Evolutionary conservation across 2,888 invertebrate genomes (phyloP).

Genomic region (Chaetogeoica ovagalla): DNA sequence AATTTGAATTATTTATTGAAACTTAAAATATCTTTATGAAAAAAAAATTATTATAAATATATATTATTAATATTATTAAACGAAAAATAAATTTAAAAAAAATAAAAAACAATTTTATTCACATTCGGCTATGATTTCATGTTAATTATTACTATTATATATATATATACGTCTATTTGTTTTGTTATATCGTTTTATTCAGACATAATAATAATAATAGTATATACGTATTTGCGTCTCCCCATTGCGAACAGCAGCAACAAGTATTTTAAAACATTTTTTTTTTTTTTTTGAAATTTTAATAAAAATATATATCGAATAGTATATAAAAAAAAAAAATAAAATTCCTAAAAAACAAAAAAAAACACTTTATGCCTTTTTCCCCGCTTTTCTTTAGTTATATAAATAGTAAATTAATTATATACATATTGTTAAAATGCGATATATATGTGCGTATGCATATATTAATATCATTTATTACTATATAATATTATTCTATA

Average conservation of each 20-base stretch:
- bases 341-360: background rate
- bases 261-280: background rate
- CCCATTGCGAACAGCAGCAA: background rate
- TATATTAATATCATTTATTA: too few relatives aligned
- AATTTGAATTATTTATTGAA: constrained; percentile 31
- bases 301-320: background rate
- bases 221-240: too few relatives aligned
- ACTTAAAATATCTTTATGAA: constrained; percentile 31
- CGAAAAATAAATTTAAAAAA: background rate
- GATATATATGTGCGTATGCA: too few relatives aligned
- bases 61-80: background rate
- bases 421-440: too few relatives aligned
- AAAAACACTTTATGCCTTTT: background rate
- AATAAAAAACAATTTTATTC: background rate
- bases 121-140: too few relatives aligned
- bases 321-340: background rate
- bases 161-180: too few relatives aligned
- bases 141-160: too few relatives aligned
- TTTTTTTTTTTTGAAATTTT: too few relatives aligned
- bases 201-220: too few relatives aligned
- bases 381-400: background rate
- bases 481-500: too few relatives aligned
- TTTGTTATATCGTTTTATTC: too few relatives aligned
- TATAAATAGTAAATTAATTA: too few relatives aligned
- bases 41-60: background rate